Evolutionary conservation across 2,113 vertebrate genomes (phyloP), one percentile per base, ranked within the genome.

Genomic region (Crotalus horridus): DNA sequence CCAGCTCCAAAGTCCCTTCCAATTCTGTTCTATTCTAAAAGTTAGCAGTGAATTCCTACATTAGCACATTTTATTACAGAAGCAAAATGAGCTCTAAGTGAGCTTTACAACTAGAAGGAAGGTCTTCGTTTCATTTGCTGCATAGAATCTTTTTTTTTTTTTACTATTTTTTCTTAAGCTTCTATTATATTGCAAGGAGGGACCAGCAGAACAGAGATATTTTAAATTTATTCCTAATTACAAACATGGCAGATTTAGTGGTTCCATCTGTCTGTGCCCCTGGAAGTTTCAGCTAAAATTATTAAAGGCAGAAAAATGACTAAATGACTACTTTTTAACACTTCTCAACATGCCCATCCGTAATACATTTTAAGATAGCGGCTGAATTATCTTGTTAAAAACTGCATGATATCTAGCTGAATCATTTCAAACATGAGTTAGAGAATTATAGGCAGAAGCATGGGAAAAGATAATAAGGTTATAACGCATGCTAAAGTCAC

Each of bases 91-190:
- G n/a, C n/a, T 54, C 58, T 39, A 55, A 92, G 58, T 85, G 54
- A 54, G 39, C 46, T 86, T 91, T 86, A 29, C 90, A 92, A 54
- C 39, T 92, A 92, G 87, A 87, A 91, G 46, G 54, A 87, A 87
- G 48, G 26, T 87, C 55, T 87, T 46, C 56, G 33, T 59, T 91
- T 39, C 43, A 9, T 46, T 91, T 58, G 13, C 2, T 85, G 74
- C 29, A 26, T 21, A 46, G 15, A 13, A 91, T 29, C 56, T 29
- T 39, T 26, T 39, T 89, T 89, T n/a, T 46, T 46, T 51, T 51
- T 51, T 51, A 39, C n/a, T 85, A 33, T 9, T 23, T 58, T 29
- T 46, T 20, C 33, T 26, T 2, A 59, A 17, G 24, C 51, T 48
- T 91, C 54, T 10, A 81, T 81, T 90, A 69, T 81, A 59, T 23